Evolutionary conservation across 1,140 invertebrate genomes (phyloP), one percentile per base, ranked within the genome.

Genomic region (Papilio dardanus): DNA sequence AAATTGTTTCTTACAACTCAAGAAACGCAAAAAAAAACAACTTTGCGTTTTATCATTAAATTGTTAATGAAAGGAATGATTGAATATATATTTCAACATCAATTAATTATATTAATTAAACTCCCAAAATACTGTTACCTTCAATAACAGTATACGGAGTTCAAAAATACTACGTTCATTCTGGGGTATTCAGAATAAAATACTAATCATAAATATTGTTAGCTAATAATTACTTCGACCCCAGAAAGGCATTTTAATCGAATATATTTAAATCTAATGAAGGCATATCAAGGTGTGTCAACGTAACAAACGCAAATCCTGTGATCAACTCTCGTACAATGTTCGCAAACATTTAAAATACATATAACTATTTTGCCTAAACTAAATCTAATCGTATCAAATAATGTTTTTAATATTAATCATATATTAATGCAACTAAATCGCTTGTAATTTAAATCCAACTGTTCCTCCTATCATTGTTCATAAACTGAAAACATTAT

Each of bases 401-500:
- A 76, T 82, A 78, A 74, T 77, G 67, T 50, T n/a, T n/a, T 79
- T 79, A 68, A 77, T 76, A 68, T 66, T 73, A 78, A 77, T 75
- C 75, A 77, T 54, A 62, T 62, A 62, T 76, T 62, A 75, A 65
- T 66, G 30, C 40, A 77, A 75, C 50, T 69, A 73, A 71, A 79
- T 79, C 71, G 76, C 24, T 73, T 81, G 77, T 79, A 62, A 46
- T 78, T 46, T 16, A 71, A 79, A 78, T 77, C 74, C n/a, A 80
- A 79, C 67, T 54, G 42, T 71, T 35, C 19, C 54, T 77, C 71
- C 77, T 71, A 58, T 77, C 80, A 81, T 76, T 81, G 78, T 84
- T 77, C 78, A 86, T 84, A 84, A 76, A 81, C 74, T 83, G 80
- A 86, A 89, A 91, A 83, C 91, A 91, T 91, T 92, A 92, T 92